Base-by-base conservation (phyloP, 2,888 invertebrate species). In the Lasioglossum marginatum region DNA sequence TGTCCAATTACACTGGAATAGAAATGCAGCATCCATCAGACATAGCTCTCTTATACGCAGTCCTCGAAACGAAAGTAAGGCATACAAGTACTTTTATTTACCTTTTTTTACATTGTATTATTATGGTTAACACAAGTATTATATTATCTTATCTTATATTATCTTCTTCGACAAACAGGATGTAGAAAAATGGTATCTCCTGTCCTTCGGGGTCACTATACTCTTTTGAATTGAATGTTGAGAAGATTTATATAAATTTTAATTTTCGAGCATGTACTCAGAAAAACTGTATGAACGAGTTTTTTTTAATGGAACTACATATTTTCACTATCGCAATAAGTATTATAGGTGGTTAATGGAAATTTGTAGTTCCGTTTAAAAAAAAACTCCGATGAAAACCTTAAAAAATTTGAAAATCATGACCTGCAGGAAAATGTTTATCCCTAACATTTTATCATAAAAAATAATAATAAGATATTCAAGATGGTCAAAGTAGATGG, bases 51-150 rank as follows among this genome's bases (percentile, higher is more conserved):
- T 34, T 91, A 8, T 91, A 90, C 10, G 66, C 87, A 2, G 76
- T 31, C 23, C 79, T 91, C 23, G 90, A 91, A 75, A 91, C 91
- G 5, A 63, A 82, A 77, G 91, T 91, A 86, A 88, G 75, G 57
- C 60, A 52, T 43, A 4, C 14, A 4, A n/a, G 5, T 23, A 14
- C 34, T 31, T 34, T 2, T 34, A 19, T 34, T 10, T 63, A 60
- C 1, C 1, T 27, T 34, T 5, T 34, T 19, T 31, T 1, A 16
- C 31, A 16, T 66, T 2, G 16, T 66, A 4, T 31, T 34, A 19
- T 66, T 23, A 19, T 8, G 8, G 10, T 16, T 31, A 63, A 31
- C 4, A 2, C 27, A 63, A 63, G 27, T 60, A 60, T n/a, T 14
- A 52, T 10, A 52, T 16, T 16, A 1, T 45, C 45, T 45, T 45